Conservation (phyloP, 2,113 vertebrate species). For the Poicephalus meyeri region DNA sequence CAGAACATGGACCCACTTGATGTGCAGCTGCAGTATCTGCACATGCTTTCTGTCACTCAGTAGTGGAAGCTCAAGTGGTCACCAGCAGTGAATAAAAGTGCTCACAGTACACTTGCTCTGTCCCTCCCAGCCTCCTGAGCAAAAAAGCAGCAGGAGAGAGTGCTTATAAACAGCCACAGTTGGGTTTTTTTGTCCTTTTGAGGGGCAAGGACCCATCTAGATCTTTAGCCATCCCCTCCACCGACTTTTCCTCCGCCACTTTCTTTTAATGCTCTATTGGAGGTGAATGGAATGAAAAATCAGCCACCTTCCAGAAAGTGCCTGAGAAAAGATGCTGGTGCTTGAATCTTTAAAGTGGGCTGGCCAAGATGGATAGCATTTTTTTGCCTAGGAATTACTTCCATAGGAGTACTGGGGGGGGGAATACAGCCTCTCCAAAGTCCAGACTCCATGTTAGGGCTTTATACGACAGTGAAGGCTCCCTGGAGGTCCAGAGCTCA, state of each 20-base stretch:
- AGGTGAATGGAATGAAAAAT: background rate
- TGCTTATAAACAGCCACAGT: background rate
- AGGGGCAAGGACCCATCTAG: background rate
- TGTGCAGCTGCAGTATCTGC: background rate
- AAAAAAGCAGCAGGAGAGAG: background rate
- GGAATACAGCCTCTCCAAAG: background rate
- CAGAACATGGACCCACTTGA: background rate
- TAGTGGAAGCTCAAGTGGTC: background rate
- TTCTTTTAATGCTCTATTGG: background rate
- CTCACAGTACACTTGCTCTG: background rate
- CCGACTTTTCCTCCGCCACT: background rate
- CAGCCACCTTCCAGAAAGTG: background rate
- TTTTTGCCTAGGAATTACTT: background rate
- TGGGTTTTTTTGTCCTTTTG: background rate
- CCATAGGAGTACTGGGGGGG: background rate
- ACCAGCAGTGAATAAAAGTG: background rate
- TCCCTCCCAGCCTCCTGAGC: background rate
- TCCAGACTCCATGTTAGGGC: background rate
- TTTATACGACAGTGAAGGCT: background rate
- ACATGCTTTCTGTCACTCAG: background rate
- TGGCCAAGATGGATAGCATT: background rate
- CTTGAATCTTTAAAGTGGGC: background rate
- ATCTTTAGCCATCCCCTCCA: background rate
- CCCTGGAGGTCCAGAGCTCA: background rate
- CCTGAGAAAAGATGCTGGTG: background rate